Evolutionary conservation across 2,113 vertebrate genomes (phyloP).

Genomic region (Oncorhynchus keta): DNA sequence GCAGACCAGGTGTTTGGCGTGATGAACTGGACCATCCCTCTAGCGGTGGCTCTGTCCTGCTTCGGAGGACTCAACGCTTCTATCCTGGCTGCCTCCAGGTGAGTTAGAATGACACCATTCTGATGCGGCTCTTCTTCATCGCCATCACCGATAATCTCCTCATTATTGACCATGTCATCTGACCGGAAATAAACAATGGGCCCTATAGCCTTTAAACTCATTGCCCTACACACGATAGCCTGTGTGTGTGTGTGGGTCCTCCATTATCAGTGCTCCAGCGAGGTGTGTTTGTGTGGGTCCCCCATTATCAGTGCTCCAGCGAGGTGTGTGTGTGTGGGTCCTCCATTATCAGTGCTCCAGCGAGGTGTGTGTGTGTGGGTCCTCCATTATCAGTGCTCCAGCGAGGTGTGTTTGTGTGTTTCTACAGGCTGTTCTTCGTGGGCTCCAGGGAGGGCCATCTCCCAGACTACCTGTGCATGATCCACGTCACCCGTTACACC

Average conservation of each 20-base stretch:
- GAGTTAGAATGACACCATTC: slow-evolving; percentile 5
- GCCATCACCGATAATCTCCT: not conserved
- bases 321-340: slow-evolving; percentile 22
- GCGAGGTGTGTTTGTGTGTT: slow-evolving; percentile 29
- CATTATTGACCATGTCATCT: too few relatives aligned
- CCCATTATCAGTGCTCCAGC: not conserved
- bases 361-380: too few relatives aligned
- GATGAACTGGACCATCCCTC: slow-evolving; percentile 88
- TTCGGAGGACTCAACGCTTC: slow-evolving; percentile 91
- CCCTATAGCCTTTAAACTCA: too few relatives aligned
- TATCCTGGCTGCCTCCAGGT: slow-evolving; percentile 90
- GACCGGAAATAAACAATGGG: too few relatives aligned
- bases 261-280: not conserved
- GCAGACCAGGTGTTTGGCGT: slow-evolving; percentile 86
- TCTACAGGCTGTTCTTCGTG: slow-evolving; percentile 86
- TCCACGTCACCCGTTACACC: slow-evolving; percentile 85
- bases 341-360: not conserved
- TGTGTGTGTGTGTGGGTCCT: not conserved
- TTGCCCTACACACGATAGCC: too few relatives aligned
- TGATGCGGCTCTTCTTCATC: not conserved
- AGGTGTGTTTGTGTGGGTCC: too few relatives aligned
- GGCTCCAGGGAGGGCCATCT: slow-evolving; percentile 91
- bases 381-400: not conserved
- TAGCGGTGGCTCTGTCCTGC: slow-evolving; percentile 88
- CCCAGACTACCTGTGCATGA: slow-evolving; percentile 88